phyloP scores from a whole-genome alignment of 2,797 vertebrate genomes.

The Urocyon cinereoargenteus region DNA sequence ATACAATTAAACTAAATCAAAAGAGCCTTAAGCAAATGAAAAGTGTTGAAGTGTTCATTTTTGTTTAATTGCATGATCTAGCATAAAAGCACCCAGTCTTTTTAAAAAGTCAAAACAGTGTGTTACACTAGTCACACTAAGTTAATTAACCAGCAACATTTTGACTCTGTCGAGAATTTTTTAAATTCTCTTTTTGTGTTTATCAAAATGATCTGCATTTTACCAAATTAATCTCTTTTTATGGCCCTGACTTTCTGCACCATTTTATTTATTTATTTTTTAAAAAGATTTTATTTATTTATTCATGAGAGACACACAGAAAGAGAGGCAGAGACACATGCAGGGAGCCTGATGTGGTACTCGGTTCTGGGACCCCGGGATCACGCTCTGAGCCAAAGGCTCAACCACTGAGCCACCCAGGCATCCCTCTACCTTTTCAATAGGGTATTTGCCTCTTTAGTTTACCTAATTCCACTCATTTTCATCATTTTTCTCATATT shows the following conservation, averaged over 20 bases:
- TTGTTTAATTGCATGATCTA: constrained; percentile 12
- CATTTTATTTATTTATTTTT: background rate
- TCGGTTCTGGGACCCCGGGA: no score
- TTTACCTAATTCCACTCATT: background rate
- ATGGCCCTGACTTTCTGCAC: background rate
- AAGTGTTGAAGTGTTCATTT: background rate
- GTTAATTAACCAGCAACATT: background rate
- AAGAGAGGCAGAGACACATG: no score
- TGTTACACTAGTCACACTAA: background rate
- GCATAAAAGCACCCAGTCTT: constrained; percentile 14
- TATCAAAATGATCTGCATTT: constrained; percentile 59
- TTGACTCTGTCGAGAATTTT: constrained; percentile 10
- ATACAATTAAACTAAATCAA: background rate
- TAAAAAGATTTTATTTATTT: no score
- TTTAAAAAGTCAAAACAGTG: constrained; percentile 13
- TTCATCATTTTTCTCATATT: background rate
- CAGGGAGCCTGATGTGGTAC: no score
- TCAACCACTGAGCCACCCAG: no score
- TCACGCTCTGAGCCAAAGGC: no score
- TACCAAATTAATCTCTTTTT: background rate
- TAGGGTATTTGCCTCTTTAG: constrained; percentile 17
- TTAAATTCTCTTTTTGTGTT: constrained; percentile 1
- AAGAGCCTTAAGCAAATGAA: constrained; percentile 33
- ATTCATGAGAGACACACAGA: no score
- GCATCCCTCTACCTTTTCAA: no score